These are phyloP conservation scores for Fragum whitleyi DNA, from an alignment of 2,888 invertebrate species.

Conservation along the genomic window DNA sequence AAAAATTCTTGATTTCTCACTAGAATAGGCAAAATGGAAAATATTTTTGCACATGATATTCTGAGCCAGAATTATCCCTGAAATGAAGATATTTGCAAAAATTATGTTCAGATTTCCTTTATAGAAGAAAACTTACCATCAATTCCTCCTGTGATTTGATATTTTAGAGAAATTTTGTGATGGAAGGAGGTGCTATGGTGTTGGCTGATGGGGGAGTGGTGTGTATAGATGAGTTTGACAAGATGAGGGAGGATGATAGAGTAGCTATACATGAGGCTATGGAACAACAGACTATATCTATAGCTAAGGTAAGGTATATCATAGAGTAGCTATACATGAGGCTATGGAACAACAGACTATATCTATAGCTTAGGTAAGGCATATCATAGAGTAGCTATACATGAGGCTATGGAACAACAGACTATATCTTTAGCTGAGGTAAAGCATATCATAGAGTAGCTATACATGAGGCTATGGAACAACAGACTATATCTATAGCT, in stretches of 20 bases:
- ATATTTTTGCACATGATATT: no score
- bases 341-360: conserved; percentile 99
- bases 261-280: conserved; percentile 99
- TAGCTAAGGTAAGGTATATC: conserved; percentile 91
- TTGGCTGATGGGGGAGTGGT: conserved; percentile 99
- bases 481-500: conserved; percentile 99
- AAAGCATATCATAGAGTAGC: conserved; percentile 90
- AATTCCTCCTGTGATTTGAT: no score
- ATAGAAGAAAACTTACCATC: no score
- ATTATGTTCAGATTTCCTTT: no score
- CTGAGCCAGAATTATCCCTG: no score
- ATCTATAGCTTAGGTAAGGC: conserved; percentile 95
- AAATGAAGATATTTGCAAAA: no score
- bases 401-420: conserved; percentile 93
- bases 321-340: conserved; percentile 98
- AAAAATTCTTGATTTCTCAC: no score
- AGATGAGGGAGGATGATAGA: conserved; percentile 99
- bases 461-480: conserved; percentile 99
- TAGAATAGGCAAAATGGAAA: no score
- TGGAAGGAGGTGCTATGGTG: conserved; percentile 99
- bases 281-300: conserved; percentile 99
- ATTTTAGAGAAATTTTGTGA: conserved; percentile 95
- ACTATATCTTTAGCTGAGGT: no score
- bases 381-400: conserved; percentile 99
- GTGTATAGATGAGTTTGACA: conserved; percentile 99